Conservation (phyloP, 2,888 invertebrate genomes). For the Acanthosepion pharaonis region DNA sequence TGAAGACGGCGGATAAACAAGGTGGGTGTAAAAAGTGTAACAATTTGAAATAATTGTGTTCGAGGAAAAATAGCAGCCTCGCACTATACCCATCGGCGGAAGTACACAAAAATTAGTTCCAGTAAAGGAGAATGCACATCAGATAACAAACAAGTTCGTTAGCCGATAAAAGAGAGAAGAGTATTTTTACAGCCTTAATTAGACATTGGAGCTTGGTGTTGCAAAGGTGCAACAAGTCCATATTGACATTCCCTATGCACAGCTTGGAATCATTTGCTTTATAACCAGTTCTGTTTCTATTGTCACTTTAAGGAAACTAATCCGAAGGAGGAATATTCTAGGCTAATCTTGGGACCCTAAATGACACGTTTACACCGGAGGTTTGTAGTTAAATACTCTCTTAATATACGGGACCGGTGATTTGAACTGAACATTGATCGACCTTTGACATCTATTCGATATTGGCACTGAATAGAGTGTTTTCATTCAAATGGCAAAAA, state of each 20-base stretch:
- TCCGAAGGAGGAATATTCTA: neutral
- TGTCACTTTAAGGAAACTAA: neutral
- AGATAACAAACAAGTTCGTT: constrained; percentile 33
- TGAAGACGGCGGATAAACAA: neutral
- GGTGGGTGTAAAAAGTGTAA: neutral
- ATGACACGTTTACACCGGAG: neutral
- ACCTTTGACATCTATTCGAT: neutral
- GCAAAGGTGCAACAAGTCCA: constrained; percentile 20
- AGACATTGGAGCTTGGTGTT: neutral
- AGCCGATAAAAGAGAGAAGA: neutral
- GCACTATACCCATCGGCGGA: neutral
- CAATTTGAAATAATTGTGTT: constrained; percentile 20
- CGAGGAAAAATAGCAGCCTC: constrained; percentile 7
- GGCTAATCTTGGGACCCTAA: neutral
- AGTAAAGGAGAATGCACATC: neutral
- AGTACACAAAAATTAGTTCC: neutral
- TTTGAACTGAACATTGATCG: neutral
- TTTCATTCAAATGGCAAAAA: neutral
- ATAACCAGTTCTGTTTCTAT: neutral
- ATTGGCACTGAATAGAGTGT: neutral
- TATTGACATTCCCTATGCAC: neutral
- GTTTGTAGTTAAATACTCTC: neutral
- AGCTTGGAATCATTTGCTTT: neutral
- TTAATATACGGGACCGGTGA: neutral
- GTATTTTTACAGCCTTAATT: neutral